Evolutionary conservation across 2,113 vertebrate genomes (phyloP), one percentile per base, ranked within the genome.

Genomic region (Alexandromys fortis): DNA sequence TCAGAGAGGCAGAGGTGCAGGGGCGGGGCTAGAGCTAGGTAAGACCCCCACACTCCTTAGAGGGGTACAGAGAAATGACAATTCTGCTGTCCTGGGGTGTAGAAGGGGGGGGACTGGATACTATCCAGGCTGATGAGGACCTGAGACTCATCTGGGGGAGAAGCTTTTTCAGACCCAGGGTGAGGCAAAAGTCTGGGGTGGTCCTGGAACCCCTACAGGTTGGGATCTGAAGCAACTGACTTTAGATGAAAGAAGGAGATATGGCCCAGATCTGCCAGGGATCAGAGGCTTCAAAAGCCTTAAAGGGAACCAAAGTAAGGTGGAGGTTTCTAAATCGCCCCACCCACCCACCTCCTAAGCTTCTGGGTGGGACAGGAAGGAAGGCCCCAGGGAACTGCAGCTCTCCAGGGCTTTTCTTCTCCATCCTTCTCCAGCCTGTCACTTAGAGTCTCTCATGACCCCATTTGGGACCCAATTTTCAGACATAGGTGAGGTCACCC

Each of bases 251-350:
- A 85, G 87, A 47, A 38, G 10, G 45, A 92, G 61, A 28, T 38
- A 35, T 21, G 52, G 7, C 49, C 24, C 13, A 33, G 45, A 90
- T 77, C 93, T 63, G 4, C 16, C 55, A 76, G 19, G 61, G 30
- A 35, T 78, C n/a, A 35, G 42, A 86, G 49, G 72, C 28, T 77
- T 94, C 61, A 95, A 73, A 92, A 88, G 65, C 42, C 55, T 90
- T 86, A 73, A 90, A 78, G 77, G 68, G 88, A 89, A 52, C 17
- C 49, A 10, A 33, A 3, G 58, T 21, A 73, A 90, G 14, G 33
- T 65, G 22, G 1, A 42, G 21, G 28, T 38, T 89, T 88, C 68
- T 70, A n/a, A 76, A 35, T 19, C 0, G 0, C 3, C 24, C n/a
- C 35, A 28, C 22, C 11, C 78, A 38, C 55, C 16, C 9, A 58